A percentile compares a stretch with the other conserved stretches of the same genome.
Conservation (phyloP, 2,113 vertebrate genomes). For the Grammomys dolichurus region DNA sequence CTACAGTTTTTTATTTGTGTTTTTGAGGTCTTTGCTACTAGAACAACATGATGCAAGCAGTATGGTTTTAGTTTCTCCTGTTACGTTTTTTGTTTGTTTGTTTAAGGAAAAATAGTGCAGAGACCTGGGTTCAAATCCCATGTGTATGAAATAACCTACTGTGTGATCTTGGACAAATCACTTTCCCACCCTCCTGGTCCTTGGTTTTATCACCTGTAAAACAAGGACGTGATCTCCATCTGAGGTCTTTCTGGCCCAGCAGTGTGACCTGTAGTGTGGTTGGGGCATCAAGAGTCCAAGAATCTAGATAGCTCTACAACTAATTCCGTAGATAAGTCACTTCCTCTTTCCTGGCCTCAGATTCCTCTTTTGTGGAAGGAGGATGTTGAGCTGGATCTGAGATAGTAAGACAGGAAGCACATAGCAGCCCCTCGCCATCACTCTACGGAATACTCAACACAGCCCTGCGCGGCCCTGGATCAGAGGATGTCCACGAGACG, state of each 20-base stretch:
- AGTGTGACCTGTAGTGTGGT: neutral
- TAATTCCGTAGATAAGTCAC: neutral
- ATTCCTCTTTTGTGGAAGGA: conserved; percentile 48
- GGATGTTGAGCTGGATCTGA: neutral
- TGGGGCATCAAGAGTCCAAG: neutral
- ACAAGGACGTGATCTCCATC: neutral
- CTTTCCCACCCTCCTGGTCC: neutral
- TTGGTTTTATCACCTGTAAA: neutral
- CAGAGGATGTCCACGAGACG: neutral
- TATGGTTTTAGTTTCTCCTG: neutral
- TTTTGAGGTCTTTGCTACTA: neutral
- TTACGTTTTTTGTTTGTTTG: neutral
- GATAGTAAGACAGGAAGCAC: neutral
- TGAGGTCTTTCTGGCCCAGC: neutral
- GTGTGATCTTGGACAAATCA: neutral
- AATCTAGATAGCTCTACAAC: neutral
- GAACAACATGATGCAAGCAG: too few relatives aligned
- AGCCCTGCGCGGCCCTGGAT: fast-evolving
- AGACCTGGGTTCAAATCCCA: neutral
- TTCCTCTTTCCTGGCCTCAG: conserved; percentile 38
- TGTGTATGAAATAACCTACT: neutral
- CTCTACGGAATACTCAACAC: neutral
- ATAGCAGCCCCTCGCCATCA: neutral
- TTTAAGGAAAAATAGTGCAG: neutral
- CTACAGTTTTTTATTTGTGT: neutral